These are phyloP conservation scores for Procavia capensis DNA, from an alignment of 2,113 vertebrate genomes.

Conservation along the genomic window DNA sequence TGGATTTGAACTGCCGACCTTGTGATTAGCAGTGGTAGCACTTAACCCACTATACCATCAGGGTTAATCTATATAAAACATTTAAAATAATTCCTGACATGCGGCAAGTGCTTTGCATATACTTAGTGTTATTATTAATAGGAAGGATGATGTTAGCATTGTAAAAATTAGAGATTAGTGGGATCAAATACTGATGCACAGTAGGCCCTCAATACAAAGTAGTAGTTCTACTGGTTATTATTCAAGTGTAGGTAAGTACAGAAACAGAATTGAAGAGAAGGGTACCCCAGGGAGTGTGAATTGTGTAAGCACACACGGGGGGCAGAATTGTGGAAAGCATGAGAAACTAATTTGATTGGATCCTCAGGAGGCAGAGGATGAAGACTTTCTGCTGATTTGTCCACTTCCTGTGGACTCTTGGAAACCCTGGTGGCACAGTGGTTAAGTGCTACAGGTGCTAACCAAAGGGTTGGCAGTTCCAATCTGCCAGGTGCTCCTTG, in stretches of 20 bases:
- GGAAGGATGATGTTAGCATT: not conserved
- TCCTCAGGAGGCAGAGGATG: not conserved
- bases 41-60: no score
- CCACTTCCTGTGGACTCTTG: not conserved
- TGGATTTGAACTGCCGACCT: no score
- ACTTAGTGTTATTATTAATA: not conserved
- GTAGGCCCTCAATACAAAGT: not conserved
- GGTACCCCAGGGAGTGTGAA: not conserved
- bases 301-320: not conserved
- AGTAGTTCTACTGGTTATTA: not conserved
- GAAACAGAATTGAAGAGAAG: not conserved
- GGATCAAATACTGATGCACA: not conserved
- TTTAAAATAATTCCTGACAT: not conserved
- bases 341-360: not conserved
- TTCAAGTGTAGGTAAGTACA: not conserved
- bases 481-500: no score
- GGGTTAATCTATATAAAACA: not conserved
- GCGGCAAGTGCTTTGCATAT: not conserved
- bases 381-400: not conserved
- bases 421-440: no score
- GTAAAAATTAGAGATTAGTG: not conserved
- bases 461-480: no score
- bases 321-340: not conserved
- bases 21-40: no score
- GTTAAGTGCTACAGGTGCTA: no score